phyloP scores from a whole-genome alignment of 2,888 invertebrate species.

The Lepidocyrtinus sp. region DNA sequence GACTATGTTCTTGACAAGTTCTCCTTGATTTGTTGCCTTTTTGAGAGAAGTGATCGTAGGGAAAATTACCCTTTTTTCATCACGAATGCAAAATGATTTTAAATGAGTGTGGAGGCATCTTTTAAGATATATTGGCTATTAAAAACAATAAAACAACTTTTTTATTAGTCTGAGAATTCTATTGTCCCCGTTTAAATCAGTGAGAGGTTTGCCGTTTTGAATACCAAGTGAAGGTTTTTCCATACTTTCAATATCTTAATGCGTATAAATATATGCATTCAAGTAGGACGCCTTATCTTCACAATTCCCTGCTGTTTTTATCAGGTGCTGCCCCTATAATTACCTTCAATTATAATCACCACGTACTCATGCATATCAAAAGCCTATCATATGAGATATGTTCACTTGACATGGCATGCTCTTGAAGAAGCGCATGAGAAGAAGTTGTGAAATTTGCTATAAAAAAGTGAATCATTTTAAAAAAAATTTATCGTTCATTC shows the following conservation, averaged over 20 bases:
- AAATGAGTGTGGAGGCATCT: no score
- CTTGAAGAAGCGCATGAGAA: no score
- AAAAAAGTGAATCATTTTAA: background rate
- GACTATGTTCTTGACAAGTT: slow-evolving; percentile 37
- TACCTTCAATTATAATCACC: slow-evolving; percentile 42
- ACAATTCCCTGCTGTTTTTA: slow-evolving; percentile 19
- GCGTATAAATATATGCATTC: no score
- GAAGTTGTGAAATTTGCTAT: no score
- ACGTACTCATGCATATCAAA: slow-evolving; percentile 38
- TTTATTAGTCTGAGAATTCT: no score
- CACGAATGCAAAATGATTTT: no score
- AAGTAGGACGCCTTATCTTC: no score
- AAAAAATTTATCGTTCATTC: background rate
- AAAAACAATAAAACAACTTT: slow-evolving; percentile 23
- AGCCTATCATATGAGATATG: slow-evolving; percentile 18
- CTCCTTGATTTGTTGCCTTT: slow-evolving; percentile 40
- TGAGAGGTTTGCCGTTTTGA: no score
- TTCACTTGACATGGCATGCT: background rate
- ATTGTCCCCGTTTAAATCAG: no score
- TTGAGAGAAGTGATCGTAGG: slow-evolving; percentile 14
- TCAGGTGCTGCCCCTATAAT: slow-evolving; percentile 57
- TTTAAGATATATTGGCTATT: background rate
- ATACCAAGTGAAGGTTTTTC: background rate
- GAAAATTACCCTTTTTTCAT: slow-evolving; percentile 13
- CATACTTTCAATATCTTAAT: background rate